A percentile compares a stretch with the other conserved stretches of the same genome.
Evolutionary conservation across 2,113 vertebrate species (phyloP).

Genomic region (Myiagra hebetior): DNA sequence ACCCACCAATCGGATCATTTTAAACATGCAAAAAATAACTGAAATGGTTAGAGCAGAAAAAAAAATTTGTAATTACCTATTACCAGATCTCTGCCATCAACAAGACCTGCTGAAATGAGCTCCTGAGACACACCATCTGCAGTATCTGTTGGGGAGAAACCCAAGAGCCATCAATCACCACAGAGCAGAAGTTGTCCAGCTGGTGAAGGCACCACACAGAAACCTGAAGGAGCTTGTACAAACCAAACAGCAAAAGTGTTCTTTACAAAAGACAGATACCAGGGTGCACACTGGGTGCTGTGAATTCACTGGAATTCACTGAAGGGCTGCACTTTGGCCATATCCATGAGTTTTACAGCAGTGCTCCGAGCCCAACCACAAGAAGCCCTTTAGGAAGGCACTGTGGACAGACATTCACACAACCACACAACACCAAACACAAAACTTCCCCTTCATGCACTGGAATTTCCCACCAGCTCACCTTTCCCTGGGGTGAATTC

Average conservation of each 20-base stretch:
- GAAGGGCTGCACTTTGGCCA: neutral
- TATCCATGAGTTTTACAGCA: neutral
- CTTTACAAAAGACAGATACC: neutral
- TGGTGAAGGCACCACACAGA: neutral
- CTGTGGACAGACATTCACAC: neutral
- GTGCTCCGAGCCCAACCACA: neutral
- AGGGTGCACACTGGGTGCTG: neutral
- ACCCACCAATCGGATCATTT: neutral
- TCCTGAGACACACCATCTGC: conserved; percentile 97
- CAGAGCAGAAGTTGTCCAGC: neutral
- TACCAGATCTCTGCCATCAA: conserved; percentile 94
- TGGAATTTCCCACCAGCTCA: conserved; percentile 48
- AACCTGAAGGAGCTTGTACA: neutral
- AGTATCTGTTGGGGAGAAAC: conserved; percentile 82
- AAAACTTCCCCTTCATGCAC: neutral
- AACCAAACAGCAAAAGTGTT: neutral
- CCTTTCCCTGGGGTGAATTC: conserved; percentile 98
- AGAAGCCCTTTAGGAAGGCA: neutral
- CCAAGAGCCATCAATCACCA: conserved; percentile 20
- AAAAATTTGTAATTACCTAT: conserved; percentile 79
- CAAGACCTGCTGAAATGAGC: conserved; percentile 95
- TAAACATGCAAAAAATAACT: neutral
- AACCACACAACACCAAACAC: neutral
- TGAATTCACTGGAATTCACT: neutral
- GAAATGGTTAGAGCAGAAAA: neutral